phyloP scores from a whole-genome alignment of 2,113 vertebrate species.

The Athene cunicularia region DNA sequence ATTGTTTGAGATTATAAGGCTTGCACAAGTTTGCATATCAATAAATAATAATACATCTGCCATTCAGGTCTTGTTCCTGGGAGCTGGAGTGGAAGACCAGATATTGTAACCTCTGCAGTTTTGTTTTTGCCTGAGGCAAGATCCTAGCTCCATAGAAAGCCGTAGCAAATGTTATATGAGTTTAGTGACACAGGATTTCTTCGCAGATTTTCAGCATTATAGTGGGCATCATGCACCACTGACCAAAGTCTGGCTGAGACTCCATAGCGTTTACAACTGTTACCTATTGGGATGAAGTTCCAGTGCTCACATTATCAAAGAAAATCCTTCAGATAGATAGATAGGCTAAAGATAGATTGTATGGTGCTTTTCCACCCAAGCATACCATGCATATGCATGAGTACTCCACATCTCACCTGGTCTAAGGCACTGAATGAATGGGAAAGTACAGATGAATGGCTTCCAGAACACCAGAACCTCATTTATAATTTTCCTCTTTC shows the following conservation, averaged over 20 bases:
- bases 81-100: conserved; percentile 40
- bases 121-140: conserved; percentile 49
- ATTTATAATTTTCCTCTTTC: background rate
- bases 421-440: background rate
- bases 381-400: background rate
- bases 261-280: background rate
- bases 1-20: conserved; percentile 25
- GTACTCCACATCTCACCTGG: background rate
- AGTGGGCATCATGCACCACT: background rate
- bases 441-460: background rate
- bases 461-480: background rate
- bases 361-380: background rate
- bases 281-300: background rate
- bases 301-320: background rate
- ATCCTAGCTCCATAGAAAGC: background rate
- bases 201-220: background rate
- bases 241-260: background rate
- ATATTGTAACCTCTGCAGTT: conserved; percentile 59
- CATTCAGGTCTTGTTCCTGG: conserved; percentile 27
- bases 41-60: conserved; percentile 64
- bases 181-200: background rate
- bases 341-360: background rate
- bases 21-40: conserved; percentile 15
- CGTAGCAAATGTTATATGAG: background rate
- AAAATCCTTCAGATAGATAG: background rate